Conservation (phyloP, 2,113 vertebrate species). For the Anhinga rufa region DNA sequence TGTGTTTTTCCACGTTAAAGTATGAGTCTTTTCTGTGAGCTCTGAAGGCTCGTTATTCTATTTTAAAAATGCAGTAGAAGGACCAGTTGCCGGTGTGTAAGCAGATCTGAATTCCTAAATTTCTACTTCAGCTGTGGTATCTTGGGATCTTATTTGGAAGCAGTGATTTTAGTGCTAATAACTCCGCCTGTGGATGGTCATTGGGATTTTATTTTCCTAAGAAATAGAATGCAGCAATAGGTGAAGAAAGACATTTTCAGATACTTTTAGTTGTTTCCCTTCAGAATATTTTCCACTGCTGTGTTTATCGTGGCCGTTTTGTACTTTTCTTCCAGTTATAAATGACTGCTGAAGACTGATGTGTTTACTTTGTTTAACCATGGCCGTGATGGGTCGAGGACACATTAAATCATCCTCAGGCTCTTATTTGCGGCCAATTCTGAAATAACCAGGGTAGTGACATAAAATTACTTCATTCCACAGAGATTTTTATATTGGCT, state of each 20-base stretch:
- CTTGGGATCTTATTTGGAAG: not conserved
- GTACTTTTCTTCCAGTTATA: conserved; percentile 24
- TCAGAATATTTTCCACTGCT: not conserved
- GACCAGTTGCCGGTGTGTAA: not conserved
- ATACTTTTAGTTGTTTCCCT: not conserved
- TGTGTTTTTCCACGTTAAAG: not conserved
- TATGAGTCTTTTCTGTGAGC: not conserved
- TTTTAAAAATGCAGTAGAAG: not conserved
- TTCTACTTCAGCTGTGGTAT: not conserved
- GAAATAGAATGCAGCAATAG: not conserved
- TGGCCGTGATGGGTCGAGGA: conserved; percentile 33
- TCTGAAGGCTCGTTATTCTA: not conserved
- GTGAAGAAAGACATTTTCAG: not conserved
- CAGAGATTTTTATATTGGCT: conserved; percentile 32
- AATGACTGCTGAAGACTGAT: conserved; percentile 49
- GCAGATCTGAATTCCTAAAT: not conserved
- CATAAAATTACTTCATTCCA: conserved; percentile 46
- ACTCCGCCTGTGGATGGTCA: not conserved
- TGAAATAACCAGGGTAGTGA: conserved; percentile 13
- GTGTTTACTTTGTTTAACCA: conserved; percentile 60
- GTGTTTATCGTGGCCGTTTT: not conserved
- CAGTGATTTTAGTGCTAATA: not conserved
- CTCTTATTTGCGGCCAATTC: conserved; percentile 43
- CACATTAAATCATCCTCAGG: conserved; percentile 55
- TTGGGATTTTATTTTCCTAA: not conserved